Evolutionary conservation across 1,140 invertebrate species (phyloP).

Genomic region (Pollicipes pollicipes): DNA sequence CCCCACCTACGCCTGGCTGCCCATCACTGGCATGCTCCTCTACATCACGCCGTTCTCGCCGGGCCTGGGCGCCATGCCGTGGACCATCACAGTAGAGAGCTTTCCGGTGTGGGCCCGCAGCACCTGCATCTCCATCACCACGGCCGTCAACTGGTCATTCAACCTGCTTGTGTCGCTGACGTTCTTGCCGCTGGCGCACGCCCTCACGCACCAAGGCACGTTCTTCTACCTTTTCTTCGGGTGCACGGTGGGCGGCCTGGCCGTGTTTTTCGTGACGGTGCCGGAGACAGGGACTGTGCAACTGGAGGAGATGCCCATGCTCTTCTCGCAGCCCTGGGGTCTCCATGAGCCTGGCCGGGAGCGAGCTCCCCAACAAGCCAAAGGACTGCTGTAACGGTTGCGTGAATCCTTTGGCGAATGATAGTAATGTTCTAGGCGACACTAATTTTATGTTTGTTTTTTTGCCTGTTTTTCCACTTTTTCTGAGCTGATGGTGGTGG

Average conservation of each 20-base stretch:
- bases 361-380: no score
- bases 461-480: no score
- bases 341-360: background rate
- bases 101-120: slow-evolving; percentile 42
- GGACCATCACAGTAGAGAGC: slow-evolving; percentile 46
- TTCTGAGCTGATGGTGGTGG: no score
- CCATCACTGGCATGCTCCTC: slow-evolving; percentile 31
- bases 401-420: no score
- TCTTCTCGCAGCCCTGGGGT: slow-evolving; percentile 24
- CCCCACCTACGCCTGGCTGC: slow-evolving; percentile 35
- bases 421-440: no score
- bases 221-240: slow-evolving; percentile 37
- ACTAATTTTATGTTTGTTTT: no score
- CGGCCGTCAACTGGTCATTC: slow-evolving; percentile 39
- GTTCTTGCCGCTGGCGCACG: slow-evolving; percentile 29
- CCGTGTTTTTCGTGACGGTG: slow-evolving; percentile 32
- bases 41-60: slow-evolving; percentile 23
- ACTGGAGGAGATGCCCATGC: slow-evolving; percentile 34
- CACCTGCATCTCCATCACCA: slow-evolving; percentile 37
- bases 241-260: slow-evolving; percentile 30
- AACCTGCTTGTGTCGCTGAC: slow-evolving; percentile 42
- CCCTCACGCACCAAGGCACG: slow-evolving; percentile 25
- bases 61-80: slow-evolving; percentile 40
- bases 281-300: slow-evolving; percentile 37
- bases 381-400: no score